Evolutionary conservation across 2,888 invertebrate genomes (phyloP), one percentile per base, ranked within the genome.

Genomic region (Drosophila robusta): DNA sequence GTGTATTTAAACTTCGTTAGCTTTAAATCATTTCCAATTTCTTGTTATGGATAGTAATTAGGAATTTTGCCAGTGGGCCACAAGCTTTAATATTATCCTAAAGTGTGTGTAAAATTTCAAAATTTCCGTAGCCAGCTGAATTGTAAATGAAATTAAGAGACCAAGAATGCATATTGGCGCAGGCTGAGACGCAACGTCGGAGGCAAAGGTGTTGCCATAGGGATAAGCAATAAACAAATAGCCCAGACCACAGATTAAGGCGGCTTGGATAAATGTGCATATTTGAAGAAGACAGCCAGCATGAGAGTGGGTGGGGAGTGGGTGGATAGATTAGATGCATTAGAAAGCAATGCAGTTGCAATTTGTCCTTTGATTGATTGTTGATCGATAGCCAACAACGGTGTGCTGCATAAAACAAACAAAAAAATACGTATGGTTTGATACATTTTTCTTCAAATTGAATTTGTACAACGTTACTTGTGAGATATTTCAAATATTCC

Each of bases 91-190:
- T 36, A 38, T 50, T 56, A 22, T 46, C 26, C n/a, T 36, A 41
- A 70, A 64, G 38, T 70, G 44, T 38, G 14, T 56, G 46, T 36
- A 52, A 42, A 67, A 29, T 55, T 47, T 32, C 32, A 60, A 70
- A 29, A 47, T 52, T 52, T 47, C 39, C 38, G 47, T 26, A 34
- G 52, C 9, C 54, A 47, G 47, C 38, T 50, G 46, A 49, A 41
- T 41, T 57, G 70, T 36, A 70, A 73, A 75, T 65, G 41, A 75
- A 75, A 73, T 73, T 60, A 60, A 70, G 41, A 70, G 55, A 49
- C 46, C 46, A 36, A 24, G 7, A 44, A 16, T 67, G 34, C 26
- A 45, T 41, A 46, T 34, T 14, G 38, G 42, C 16, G 38, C 16
- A 38, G 39, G 7, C 50, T 24, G 16, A 38, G n/a, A 52, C 22